These are phyloP conservation scores for Oreochromis niloticus DNA, from an alignment of 2,113 vertebrate species.

Conservation along the genomic window DNA sequence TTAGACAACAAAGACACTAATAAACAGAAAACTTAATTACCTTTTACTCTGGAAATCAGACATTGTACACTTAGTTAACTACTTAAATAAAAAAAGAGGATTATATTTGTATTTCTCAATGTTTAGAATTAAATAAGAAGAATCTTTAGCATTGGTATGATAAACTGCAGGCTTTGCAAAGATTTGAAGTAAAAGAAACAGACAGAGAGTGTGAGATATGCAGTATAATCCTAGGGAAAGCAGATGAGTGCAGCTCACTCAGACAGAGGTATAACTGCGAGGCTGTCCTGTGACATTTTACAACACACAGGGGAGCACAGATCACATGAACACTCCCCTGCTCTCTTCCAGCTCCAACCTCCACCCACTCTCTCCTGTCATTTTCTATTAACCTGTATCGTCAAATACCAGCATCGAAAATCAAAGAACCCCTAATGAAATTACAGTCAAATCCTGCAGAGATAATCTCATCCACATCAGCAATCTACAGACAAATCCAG, in stretches of 20 bases:
- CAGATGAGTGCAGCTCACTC: background rate
- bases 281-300: slow-evolving; percentile 6
- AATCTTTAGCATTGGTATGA: background rate
- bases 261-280: background rate
- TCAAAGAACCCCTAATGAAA: background rate
- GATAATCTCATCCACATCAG: background rate
- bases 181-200: background rate
- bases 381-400: background rate
- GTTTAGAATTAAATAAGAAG: background rate
- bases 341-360: background rate
- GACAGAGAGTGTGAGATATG: background rate
- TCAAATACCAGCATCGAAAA: background rate
- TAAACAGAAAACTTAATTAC: background rate
- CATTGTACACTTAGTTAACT: background rate
- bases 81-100: background rate
- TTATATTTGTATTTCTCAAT: background rate
- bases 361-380: background rate
- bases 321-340: background rate
- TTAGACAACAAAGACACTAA: background rate
- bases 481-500: background rate
- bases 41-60: background rate
- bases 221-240: background rate
- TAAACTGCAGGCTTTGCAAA: background rate
- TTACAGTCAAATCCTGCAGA: background rate
- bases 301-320: background rate